Evolutionary conservation across 2,113 vertebrate genomes (phyloP).

Genomic region (Chlorocebus sabaeus): DNA sequence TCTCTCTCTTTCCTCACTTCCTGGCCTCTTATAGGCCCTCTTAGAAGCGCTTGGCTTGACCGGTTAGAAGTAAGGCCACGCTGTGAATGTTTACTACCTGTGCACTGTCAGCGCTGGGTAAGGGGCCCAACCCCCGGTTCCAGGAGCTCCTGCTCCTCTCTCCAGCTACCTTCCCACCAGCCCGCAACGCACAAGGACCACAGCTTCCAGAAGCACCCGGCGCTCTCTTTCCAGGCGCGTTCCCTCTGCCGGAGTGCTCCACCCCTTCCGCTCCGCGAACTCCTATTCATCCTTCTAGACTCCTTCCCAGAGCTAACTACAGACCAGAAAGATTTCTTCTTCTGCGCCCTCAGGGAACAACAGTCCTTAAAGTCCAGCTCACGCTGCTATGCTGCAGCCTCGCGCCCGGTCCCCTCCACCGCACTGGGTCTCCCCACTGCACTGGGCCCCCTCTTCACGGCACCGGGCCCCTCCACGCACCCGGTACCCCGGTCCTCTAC

Average conservation of each 20-base stretch:
- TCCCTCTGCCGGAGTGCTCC: too few relatives aligned
- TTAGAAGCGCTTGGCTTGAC: neutral
- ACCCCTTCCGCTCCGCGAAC: neutral
- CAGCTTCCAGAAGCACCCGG: neutral
- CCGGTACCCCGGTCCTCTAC: neutral
- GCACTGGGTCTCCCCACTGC: neutral
- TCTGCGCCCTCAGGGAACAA: neutral
- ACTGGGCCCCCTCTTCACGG: neutral
- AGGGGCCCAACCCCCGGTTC: fast-evolving
- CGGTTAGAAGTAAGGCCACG: neutral
- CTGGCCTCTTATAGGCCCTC: fast-evolving
- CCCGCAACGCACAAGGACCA: fast-evolving
- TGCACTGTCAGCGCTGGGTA: fast-evolving
- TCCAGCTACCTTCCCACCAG: neutral
- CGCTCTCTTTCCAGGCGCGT: neutral
- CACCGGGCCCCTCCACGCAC: neutral
- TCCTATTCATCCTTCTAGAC: neutral
- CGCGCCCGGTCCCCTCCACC: neutral
- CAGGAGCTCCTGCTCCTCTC: fast-evolving
- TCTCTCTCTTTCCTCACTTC: too few relatives aligned
- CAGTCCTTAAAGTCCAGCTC: neutral
- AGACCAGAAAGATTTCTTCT: neutral
- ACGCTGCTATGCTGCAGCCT: neutral
- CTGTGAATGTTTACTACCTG: neutral
- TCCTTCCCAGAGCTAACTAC: neutral